Base-by-base conservation (phyloP, 1,140 invertebrate genomes). In the Nasonia giraulti region DNA sequence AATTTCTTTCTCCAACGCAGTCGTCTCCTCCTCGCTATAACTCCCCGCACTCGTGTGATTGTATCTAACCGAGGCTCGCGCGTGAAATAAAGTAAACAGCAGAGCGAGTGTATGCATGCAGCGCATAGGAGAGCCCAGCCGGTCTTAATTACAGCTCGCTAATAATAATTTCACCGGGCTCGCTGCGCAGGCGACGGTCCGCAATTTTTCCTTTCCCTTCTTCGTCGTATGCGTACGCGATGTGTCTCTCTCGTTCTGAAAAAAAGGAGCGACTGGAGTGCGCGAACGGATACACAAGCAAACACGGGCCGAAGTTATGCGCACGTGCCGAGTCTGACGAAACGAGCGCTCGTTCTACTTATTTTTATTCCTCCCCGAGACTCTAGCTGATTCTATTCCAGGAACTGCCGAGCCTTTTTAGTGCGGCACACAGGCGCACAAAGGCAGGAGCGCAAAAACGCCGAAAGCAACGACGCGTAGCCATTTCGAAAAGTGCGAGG, bases 161-260 rank as follows among this genome's bases (percentile, higher is more conserved):
- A 83, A 83, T 78, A 78, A 83, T 78, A 83, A 76, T 78, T 83
- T 78, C 81, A 82, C 81, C 73, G 33, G 66, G 20, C 66, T 76
- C 47, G 4, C 20, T 62, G 17, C 6, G n/a, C 55, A n/a, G 17
- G 1, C 2, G 55, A n/a, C 20, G 17, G 14, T 5, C 17, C 20
- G 55, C 17, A 62, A 62, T 62, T 27, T 31, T 31, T 37, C n/a
- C 37, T 74, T 68, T 31, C 23, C 6, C 40, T 80, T 14, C 23
- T 68, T 31, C 33, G 11, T 80, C 68, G 17, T 71, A 62, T 17
- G 55, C 20, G 50, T 17, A n/a, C 55, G 20, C 3, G 1, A 37
- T 37, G 17, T 62, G 20, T 31, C 27, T 33, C 27, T 27, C 27
- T 27, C 27, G 27, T 27, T 27, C 23, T 33, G 27, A 31, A 71